Evolutionary conservation across 2,888 invertebrate genomes (phyloP).

Genomic region (Colletes collaris): DNA sequence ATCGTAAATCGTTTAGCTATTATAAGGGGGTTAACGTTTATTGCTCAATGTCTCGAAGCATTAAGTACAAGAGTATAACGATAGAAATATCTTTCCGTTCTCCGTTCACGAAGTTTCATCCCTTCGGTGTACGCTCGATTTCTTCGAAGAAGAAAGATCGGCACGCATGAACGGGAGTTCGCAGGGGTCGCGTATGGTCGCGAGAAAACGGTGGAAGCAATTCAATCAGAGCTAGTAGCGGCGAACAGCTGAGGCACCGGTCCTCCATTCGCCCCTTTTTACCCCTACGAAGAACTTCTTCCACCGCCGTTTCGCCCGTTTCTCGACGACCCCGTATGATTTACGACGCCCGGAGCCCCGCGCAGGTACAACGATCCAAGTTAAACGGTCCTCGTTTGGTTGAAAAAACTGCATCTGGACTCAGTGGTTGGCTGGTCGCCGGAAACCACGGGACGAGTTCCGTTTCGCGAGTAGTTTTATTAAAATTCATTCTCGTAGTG

Average conservation of each 20-base stretch:
- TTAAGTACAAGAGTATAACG: too few relatives aligned
- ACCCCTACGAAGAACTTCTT: constrained; percentile 17
- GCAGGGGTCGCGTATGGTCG: constrained; percentile 21
- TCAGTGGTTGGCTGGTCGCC: not conserved
- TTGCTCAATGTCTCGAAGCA: too few relatives aligned
- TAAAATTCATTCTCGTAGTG: too few relatives aligned
- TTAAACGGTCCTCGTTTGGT: constrained; percentile 56
- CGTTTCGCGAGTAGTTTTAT: too few relatives aligned
- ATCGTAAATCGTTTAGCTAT: too few relatives aligned
- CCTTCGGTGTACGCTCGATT: constrained; percentile 31
- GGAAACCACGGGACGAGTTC: too few relatives aligned
- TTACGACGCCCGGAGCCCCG: constrained; percentile 48
- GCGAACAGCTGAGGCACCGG: constrained; percentile 79
- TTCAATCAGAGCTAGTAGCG: constrained; percentile 80
- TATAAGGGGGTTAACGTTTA: too few relatives aligned
- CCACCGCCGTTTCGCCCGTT: constrained; percentile 45
- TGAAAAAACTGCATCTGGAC: constrained; percentile 6
- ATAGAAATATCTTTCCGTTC: not conserved
- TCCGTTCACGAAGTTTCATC: constrained; percentile 4
- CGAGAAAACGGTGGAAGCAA: constrained; percentile 73
- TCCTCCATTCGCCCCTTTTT: constrained; percentile 45
- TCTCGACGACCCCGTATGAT: constrained; percentile 50
- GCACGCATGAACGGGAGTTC: constrained; percentile 25
- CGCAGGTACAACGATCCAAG: constrained; percentile 52
- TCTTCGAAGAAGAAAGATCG: not conserved